Conservation (phyloP, 2,888 invertebrate genomes). For the Rapana venosa region DNA sequence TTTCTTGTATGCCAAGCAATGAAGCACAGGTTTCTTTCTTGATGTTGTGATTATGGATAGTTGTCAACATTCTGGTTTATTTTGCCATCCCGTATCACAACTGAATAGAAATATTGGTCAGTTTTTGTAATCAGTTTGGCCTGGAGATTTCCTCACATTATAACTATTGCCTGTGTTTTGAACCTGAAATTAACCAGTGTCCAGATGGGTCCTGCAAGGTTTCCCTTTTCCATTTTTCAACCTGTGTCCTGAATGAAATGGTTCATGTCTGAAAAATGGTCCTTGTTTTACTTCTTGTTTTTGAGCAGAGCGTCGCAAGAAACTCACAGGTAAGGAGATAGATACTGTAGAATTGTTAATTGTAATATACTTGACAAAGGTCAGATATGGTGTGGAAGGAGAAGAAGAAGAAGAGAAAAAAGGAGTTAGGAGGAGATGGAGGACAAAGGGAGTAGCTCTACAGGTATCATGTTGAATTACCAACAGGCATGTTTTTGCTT, state of each 20-base stretch:
- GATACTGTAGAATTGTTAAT: not conserved
- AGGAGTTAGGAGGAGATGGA: not conserved
- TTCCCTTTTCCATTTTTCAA: not conserved
- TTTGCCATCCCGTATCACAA: not conserved
- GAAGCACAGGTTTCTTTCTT: not conserved
- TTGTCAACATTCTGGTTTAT: not conserved
- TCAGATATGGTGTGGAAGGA: not conserved
- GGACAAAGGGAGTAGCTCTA: slow-evolving; percentile 8
- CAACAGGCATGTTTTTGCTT: not conserved
- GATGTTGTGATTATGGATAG: not conserved
- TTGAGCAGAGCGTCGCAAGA: not conserved
- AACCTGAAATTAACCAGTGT: not conserved
- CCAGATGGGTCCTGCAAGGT: not conserved
- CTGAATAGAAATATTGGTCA: not conserved
- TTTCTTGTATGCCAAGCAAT: not conserved
- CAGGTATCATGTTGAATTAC: not conserved
- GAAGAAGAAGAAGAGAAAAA: not conserved
- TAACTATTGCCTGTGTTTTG: not conserved
- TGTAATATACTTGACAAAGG: not conserved
- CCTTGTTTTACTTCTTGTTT: not conserved
- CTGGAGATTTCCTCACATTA: too few relatives aligned
- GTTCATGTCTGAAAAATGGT: too few relatives aligned
- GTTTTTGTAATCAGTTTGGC: not conserved
- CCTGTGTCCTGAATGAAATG: too few relatives aligned
- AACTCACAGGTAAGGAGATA: not conserved